These are phyloP conservation scores for Phataginus tetradactyla DNA, from an alignment of 2,797 vertebrate genomes.

Conservation along the genomic window DNA sequence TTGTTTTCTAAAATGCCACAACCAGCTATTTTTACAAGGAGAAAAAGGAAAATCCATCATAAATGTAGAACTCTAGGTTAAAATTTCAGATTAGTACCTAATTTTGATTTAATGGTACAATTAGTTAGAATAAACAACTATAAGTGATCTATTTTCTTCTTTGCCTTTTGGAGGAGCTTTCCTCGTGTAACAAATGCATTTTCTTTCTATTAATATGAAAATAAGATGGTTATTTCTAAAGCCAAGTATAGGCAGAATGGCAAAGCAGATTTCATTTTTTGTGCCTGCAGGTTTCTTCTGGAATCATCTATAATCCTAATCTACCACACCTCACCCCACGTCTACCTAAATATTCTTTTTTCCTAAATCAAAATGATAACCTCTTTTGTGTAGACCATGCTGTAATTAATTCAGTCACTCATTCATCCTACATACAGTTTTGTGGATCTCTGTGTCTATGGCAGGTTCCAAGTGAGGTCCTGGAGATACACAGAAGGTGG, in stretches of 20 bases:
- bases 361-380: not conserved
- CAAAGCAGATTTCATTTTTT: not conserved
- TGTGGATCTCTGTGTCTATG: not conserved
- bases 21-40: not conserved
- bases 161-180: not conserved
- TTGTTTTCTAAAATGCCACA: not conserved
- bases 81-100: conserved; percentile 63
- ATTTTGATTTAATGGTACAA: conserved; percentile 67
- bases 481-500: not conserved
- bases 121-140: conserved; percentile 31
- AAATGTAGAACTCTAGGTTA: conserved; percentile 72
- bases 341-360: not conserved
- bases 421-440: not conserved
- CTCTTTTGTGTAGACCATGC: not conserved
- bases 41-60: not conserved
- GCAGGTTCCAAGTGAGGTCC: not conserved
- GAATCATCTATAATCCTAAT: not conserved
- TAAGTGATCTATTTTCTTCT: conserved; percentile 18
- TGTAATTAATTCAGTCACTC: not conserved
- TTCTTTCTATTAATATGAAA: not conserved
- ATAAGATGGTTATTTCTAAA: not conserved
- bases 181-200: not conserved
- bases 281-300: not conserved
- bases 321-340: not conserved
- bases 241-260: not conserved